Evolutionary conservation across 2,113 vertebrate genomes (phyloP), one percentile per base, ranked within the genome.

Genomic region (Dermatemys mawii): DNA sequence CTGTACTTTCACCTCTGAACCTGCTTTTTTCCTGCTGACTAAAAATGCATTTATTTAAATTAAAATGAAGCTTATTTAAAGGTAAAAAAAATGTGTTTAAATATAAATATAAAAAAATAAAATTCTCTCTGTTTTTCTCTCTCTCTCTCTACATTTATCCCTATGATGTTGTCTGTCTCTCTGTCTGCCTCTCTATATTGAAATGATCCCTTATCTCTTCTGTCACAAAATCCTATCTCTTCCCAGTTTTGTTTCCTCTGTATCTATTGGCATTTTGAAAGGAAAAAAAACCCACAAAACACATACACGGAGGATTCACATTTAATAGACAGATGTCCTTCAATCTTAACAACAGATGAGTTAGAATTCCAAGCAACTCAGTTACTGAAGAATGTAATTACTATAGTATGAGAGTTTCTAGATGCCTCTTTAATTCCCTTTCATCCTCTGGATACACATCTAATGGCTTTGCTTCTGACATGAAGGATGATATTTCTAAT

Each of bases 401-500:
- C 3, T 7, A 2, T 82, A 88, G 11, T 79, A 84, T 80, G 88
- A 95, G 60, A 90, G 6, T 83, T 95, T 86, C 78, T 93, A 63
- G n/a, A 89, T 88, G 81, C 41, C 50, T 94, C 27, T 79, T 24
- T 85, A 97, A 96, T 93, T 95, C 78, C 76, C 55, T 83, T 93
- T 88, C 6, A 22, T 93, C 63, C 83, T 96, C 90, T 93, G 46
- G 57, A 95, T 94, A 92, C 6, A 91, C 93, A 95, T 84, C 54
- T 97, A 95, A 92, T 92, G 75, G 24, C 21, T 95, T 97, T 95
- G 35, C 16, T 83, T 98, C 24, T 95, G 90, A 97, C 75, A 92
- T 27, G 29, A 96, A 97, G 16, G 49, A 95, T 95, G 50, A 54
- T 94, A 87, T 97, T 98, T 96, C 87, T 94, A 96, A 96, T 95